These are phyloP conservation scores for Brevimyrus niger DNA, from an alignment of 2,113 vertebrate species.

Conservation along the genomic window DNA sequence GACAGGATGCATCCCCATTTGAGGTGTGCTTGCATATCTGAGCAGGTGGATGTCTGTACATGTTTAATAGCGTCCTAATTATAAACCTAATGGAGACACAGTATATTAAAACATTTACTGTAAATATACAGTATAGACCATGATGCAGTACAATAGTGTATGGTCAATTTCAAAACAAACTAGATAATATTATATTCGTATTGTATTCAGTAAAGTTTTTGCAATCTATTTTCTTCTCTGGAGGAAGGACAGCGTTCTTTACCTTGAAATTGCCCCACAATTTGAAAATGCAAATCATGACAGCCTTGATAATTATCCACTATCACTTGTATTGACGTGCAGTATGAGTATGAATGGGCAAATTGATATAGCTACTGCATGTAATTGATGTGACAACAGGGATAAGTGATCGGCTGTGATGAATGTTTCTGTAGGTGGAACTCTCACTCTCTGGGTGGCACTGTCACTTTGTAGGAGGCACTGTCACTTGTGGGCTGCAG, in stretches of 20 bases:
- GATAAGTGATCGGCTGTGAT: background rate
- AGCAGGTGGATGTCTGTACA: background rate
- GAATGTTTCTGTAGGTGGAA: background rate
- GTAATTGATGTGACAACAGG: background rate
- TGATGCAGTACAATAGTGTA: background rate
- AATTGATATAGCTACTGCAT: background rate
- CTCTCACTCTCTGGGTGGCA: background rate
- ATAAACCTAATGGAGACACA: background rate
- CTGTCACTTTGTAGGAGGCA: background rate
- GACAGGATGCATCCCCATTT: background rate
- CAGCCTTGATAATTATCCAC: background rate
- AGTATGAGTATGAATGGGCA: background rate
- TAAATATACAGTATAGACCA: background rate
- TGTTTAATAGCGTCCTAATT: background rate
- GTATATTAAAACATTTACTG: background rate
- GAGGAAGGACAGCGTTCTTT: background rate
- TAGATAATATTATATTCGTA: background rate
- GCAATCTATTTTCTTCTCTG: background rate
- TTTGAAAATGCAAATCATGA: background rate
- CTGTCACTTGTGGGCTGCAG: background rate
- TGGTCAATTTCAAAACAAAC: background rate
- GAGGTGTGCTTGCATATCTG: background rate
- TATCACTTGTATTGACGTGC: background rate
- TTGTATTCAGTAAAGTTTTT: background rate
- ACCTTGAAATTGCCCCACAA: background rate